Percentiles rank a stretch among this genome's conserved stretches.
Conservation (phyloP, 2,888 invertebrate genomes). For the Nephrotoma guestfalica region DNA sequence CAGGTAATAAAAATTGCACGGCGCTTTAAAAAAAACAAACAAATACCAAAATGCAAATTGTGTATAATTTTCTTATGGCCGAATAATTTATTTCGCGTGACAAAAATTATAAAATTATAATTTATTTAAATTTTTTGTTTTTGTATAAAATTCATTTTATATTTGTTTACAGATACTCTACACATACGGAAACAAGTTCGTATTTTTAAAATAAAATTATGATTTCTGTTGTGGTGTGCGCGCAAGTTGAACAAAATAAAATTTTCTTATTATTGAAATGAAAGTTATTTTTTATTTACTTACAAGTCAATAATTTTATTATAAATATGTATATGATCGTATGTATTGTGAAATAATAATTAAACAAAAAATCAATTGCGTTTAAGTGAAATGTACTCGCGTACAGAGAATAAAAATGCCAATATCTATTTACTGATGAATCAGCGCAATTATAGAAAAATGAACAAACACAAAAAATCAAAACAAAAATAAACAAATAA, state of each 20-base stretch:
- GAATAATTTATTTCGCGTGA: not conserved
- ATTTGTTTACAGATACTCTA: not conserved
- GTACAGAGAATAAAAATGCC: not conserved
- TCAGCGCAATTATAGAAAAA: not conserved
- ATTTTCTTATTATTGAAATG: not conserved
- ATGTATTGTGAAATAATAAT: not conserved
- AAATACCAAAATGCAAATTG: not conserved
- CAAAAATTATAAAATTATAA: not conserved
- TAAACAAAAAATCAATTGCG: not conserved
- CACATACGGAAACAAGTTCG: not conserved
- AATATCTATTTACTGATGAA: not conserved
- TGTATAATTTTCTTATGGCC: not conserved
- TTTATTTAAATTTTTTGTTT: not conserved
- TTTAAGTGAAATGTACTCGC: not conserved
- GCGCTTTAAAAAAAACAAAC: not conserved
- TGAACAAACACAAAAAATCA: not conserved
- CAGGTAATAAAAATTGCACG: not conserved
- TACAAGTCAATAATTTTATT: not conserved
- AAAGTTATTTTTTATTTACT: not conserved
- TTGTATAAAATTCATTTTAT: not conserved
- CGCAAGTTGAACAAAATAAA: not conserved
- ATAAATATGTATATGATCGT: not conserved
- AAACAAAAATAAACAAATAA: not conserved
- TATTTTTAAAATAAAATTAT: not conserved
- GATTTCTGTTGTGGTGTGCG: not conserved